phyloP scores from a whole-genome alignment of 2,888 invertebrate species.

The Stictocephala bisonia region DNA sequence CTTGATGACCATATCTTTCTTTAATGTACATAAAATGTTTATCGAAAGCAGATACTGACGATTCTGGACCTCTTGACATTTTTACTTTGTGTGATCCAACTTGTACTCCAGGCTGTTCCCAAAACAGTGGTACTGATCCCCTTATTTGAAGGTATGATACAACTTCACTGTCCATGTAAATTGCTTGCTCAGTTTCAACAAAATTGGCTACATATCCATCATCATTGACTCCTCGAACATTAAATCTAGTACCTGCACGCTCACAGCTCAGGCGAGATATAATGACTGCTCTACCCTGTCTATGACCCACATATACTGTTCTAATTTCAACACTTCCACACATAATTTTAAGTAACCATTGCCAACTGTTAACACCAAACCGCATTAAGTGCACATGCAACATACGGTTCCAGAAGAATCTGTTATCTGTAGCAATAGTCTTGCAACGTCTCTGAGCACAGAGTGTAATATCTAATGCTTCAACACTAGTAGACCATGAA shows the following conservation, averaged over 20 bases:
- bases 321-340: constrained; percentile 98
- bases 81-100: constrained; percentile 99
- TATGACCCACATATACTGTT: constrained; percentile 96
- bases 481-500: constrained; percentile 76
- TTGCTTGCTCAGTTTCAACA: constrained; percentile 99
- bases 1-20: constrained; percentile 89
- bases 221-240: constrained; percentile 98
- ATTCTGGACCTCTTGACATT: constrained; percentile 94
- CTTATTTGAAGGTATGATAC: constrained; percentile 92
- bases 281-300: constrained; percentile 94
- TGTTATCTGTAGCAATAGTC: constrained; percentile 87
- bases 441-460: constrained; percentile 91
- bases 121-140: constrained; percentile 97
- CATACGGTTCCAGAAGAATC: constrained; percentile 99
- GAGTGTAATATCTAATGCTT: constrained; percentile 88
- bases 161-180: constrained; percentile 89
- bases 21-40: constrained; percentile 88
- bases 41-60: constrained; percentile 93
- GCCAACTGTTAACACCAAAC: constrained; percentile 88
- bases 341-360: constrained; percentile 95
- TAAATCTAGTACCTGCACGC: constrained; percentile 96
- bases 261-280: constrained; percentile 97
- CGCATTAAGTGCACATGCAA: constrained; percentile 92
- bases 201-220: constrained; percentile 99
- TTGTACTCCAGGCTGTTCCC: constrained; percentile 99